Base-by-base conservation (phyloP, 2,888 invertebrate species). In the Eurois occulta region DNA sequence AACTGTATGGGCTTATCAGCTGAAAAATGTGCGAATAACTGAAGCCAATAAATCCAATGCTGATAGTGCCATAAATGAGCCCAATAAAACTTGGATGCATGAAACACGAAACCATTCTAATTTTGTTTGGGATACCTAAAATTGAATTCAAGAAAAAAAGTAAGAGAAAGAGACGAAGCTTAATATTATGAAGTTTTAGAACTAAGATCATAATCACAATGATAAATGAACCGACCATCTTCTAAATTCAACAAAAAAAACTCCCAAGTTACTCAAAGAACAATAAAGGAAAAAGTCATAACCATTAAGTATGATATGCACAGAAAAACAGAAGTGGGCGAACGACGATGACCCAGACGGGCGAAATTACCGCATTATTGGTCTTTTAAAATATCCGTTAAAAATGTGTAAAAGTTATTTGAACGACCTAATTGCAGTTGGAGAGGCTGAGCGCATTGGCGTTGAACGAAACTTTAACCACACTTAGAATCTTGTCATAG, bases 271-370 rank as follows among this genome's bases (percentile, higher is more conserved):
- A 72, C 48, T 28, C 16, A 35, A 52, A 38, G 35, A 60, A 71
- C 32, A 73, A 55, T 68, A 60, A 76, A 79, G 46, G 71, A 71
- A 62, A 73, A 77, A 71, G 67, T 41, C 52, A 72, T 81, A 79
- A 72, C 38, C 58, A 79, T 69, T 75, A 79, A 60, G 60, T 18
- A 70, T 64, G 67, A 77, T 71, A 72, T 69, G 58, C 35, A 69
- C 73, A 66, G 46, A 78, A 72, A 85, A 85, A 79, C 71, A 72
- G n/a, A 78, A 84, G 79, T 81, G 77, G 58, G 46, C 38, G 46
- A 76, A 71, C 46, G 35, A 38, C 38, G 32, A 21, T 77, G 77
- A 86, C 85, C 85, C 81, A 87, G 84, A 81, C 87, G 46, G 13
- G 41, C 6, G 10, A 77, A 87, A 80, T 85, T 69, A 72, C 72